phyloP scores from a whole-genome alignment of 2,797 vertebrate genomes.

The Erpetoichthys calabaricus region DNA sequence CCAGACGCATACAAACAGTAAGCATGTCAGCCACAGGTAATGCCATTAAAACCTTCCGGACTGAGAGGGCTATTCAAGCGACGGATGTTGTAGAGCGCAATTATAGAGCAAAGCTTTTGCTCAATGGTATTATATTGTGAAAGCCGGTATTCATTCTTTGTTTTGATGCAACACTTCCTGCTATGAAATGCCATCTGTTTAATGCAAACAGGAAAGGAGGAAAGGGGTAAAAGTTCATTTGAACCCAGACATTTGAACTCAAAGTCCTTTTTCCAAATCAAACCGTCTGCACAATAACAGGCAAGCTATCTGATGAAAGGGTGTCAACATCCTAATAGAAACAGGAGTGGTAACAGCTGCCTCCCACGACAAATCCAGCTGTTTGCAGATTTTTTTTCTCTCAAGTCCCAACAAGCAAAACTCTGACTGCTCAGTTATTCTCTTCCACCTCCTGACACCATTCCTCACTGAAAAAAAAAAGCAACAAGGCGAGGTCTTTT shows the following conservation, averaged over 20 bases:
- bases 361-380: conserved; percentile 3
- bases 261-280: not conserved
- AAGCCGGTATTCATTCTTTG: not conserved
- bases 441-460: no score
- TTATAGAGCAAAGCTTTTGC: no score
- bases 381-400: conserved; percentile 1
- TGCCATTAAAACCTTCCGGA: no score
- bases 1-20: no score
- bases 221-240: not conserved
- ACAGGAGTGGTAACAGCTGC: not conserved
- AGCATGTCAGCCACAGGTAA: no score
- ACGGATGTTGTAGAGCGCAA: no score
- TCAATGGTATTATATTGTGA: not conserved
- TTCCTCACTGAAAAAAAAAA: no score
- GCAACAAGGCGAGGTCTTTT: no score
- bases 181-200: not conserved
- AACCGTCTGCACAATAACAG: not conserved
- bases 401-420: not conserved
- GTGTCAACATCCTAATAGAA: not conserved
- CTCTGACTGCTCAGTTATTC: not conserved
- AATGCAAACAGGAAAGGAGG: not conserved
- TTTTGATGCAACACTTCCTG: not conserved
- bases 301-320: not conserved
- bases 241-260: not conserved
- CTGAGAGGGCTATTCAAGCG: no score